phyloP scores from a whole-genome alignment of 2,113 vertebrate species.

The Colossoma macropomum region DNA sequence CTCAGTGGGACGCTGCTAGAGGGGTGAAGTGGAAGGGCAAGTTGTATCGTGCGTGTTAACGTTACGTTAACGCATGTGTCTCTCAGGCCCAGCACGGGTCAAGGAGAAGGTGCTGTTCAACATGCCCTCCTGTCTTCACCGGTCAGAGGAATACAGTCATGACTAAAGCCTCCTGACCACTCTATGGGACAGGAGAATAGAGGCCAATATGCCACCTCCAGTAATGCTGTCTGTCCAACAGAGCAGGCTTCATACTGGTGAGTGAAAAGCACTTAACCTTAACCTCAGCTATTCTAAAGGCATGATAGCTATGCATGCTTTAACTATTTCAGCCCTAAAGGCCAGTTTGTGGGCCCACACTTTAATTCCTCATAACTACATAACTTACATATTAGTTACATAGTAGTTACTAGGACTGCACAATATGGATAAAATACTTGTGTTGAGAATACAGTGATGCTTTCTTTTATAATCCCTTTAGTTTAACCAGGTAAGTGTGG shows the following conservation, averaged over 20 bases:
- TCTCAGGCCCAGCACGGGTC: conserved; percentile 36
- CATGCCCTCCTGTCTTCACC: conserved; percentile 31
- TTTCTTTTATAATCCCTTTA: no score
- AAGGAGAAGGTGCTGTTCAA: not conserved
- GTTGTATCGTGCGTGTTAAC: not conserved
- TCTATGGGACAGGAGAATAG: not conserved
- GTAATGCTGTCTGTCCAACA: not conserved
- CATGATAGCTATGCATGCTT: not conserved
- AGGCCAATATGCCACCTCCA: not conserved
- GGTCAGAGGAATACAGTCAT: conserved; percentile 9
- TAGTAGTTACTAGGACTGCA: no score
- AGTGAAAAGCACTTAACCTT: not conserved
- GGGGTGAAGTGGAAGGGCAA: conserved; percentile 32
- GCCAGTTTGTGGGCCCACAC: no score
- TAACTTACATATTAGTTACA: no score
- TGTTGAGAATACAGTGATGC: no score
- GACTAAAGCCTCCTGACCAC: not conserved
- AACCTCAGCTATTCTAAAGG: not conserved
- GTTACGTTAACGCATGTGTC: conserved; percentile 5
- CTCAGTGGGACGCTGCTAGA: conserved; percentile 8
- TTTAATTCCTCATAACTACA: no score
- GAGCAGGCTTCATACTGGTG: not conserved
- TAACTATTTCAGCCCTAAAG: no score
- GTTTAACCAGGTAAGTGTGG: no score
- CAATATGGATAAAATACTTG: no score